phyloP scores from a whole-genome alignment of 2,113 vertebrate species.

The Sebastes schlegelii region DNA sequence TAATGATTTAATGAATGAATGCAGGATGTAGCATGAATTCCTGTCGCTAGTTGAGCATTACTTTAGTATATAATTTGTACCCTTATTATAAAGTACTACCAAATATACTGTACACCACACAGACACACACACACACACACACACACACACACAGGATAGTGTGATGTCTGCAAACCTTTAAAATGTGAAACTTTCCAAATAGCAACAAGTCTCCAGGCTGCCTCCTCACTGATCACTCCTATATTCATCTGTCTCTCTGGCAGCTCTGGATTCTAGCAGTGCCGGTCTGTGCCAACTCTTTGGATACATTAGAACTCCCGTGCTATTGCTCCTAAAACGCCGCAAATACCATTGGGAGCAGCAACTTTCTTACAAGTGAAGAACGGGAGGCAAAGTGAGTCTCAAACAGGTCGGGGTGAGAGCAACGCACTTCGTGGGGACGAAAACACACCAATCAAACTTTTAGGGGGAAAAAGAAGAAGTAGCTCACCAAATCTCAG shows the following conservation, averaged over 20 bases:
- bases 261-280: not conserved
- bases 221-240: not conserved
- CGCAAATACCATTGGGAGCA: not conserved
- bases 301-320: not conserved
- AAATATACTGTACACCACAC: no score
- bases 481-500: constrained; percentile 96
- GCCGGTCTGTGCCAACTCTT: constrained; percentile 11
- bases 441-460: constrained; percentile 33
- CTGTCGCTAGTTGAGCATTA: no score
- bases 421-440: constrained; percentile 1
- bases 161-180: not conserved
- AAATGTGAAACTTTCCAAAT: constrained; percentile 15
- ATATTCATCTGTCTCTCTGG: not conserved
- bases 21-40: no score
- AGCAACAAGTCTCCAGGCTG: constrained; percentile 52
- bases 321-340: not conserved
- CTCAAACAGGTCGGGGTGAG: constrained; percentile 38
- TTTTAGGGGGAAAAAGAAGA: constrained; percentile 33
- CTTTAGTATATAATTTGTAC: no score
- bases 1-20: no score
- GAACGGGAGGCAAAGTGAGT: constrained; percentile 2
- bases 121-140: not conserved
- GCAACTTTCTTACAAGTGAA: constrained; percentile 21
- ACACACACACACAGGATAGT: not conserved
- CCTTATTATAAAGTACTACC: no score